Base-by-base conservation (phyloP, 2,888 invertebrate genomes). In the Gonocerus acuteangulatus region DNA sequence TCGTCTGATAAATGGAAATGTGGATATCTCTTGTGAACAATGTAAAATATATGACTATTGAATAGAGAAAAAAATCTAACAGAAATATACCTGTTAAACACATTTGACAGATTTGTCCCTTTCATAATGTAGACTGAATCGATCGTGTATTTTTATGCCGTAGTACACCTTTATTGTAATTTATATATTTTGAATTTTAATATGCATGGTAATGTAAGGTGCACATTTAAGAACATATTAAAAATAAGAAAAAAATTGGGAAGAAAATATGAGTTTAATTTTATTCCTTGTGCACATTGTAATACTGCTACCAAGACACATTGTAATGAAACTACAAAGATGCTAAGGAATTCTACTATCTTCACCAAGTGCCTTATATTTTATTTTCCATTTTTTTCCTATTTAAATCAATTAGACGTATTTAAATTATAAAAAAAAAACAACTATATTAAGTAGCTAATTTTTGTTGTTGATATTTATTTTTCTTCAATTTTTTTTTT, bases 351-450 rank as follows among this genome's bases (percentile, higher is more conserved):
- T 9, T 27, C 27, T 27, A 27, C 27, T 27, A 27, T 22, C 54
- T 54, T 54, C 54, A 54, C 54, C 42, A 54, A 54, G 54, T 54
- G 54, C 54, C 54, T 54, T 54, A 42, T 39, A 42, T 54, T 54
- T 15, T 19, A 39, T 54, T 54, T 54, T 54, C 36, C 34, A 51
- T 51, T 51, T 51, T 32, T 19, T 27, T 51, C 51, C 27, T 27
- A 27, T 19, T 19, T 51, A 34, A 51, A 18, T 34, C 13, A 51
- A 51, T 34, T 16, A 51, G 34, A 51, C 32, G n/a, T 16, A 42
- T 32, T 48, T 27, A 51, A 34, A 34, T 18, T 36, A n/a, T 32
- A 36, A 34, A 13, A 32, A 48, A 22, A 2, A 48, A 16, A 27
- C 18, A 27, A 19, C n/a, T 51, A 51, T 19, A n/a, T 51, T 34